Percentiles rank a stretch among this genome's conserved stretches.
Conservation (phyloP, 2,888 invertebrate species). For the Tetragonisca angustula region DNA sequence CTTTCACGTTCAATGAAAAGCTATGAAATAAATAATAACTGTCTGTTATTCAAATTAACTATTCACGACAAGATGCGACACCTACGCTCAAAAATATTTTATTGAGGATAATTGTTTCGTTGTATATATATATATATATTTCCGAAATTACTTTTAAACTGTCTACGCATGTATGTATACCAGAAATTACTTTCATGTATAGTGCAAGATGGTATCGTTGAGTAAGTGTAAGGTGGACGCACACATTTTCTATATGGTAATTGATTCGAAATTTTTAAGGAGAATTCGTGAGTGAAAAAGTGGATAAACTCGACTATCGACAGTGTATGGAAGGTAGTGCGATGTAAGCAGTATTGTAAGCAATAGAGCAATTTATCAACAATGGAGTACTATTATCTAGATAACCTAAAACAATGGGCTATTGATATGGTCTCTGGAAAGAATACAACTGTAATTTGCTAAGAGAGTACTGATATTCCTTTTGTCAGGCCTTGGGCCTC, state of each 20-base stretch:
- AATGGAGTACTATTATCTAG: constrained; percentile 33
- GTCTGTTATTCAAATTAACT: background rate
- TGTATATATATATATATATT: background rate
- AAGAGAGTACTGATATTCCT: constrained; percentile 25
- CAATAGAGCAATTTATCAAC: constrained; percentile 44
- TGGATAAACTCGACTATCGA: constrained; percentile 8
- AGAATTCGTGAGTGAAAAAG: background rate
- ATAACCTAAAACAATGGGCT: constrained; percentile 31
- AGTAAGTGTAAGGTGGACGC: background rate
- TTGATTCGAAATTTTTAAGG: constrained; percentile 5
- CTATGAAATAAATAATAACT: background rate
- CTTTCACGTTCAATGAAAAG: too few relatives aligned
- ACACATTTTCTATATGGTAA: constrained; percentile 5
- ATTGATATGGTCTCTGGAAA: constrained; percentile 19
- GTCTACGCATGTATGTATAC: background rate
- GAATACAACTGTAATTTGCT: constrained; percentile 35
- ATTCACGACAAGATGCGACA: background rate
- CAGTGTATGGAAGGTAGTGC: background rate
- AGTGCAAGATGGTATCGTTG: background rate
- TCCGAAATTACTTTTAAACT: background rate
- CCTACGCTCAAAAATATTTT: background rate
- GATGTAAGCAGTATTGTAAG: constrained; percentile 18
- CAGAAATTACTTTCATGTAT: background rate
- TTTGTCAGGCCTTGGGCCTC: constrained; percentile 11
- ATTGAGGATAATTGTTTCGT: background rate